These are phyloP conservation scores for Aviceda subcristata DNA, from an alignment of 2,113 vertebrate genomes.

Conservation along the genomic window DNA sequence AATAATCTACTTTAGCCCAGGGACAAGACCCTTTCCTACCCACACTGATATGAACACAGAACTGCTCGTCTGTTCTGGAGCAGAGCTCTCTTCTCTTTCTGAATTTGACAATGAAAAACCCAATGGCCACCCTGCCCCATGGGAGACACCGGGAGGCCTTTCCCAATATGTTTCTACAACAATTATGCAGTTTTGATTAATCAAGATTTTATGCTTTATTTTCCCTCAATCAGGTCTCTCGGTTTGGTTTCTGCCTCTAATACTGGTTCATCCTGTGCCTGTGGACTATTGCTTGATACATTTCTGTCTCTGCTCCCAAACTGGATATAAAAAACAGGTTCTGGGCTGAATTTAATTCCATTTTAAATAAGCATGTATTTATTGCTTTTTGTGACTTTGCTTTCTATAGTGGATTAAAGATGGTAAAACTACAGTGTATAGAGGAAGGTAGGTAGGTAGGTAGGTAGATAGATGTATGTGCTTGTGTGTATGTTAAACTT, in stretches of 20 bases:
- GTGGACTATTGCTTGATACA: neutral
- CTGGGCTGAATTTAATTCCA: neutral
- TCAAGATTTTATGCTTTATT: neutral
- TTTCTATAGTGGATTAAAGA: neutral
- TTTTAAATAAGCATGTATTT: neutral
- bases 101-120: neutral
- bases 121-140: neutral
- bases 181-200: neutral
- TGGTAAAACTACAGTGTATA: neutral
- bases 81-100: neutral
- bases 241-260: neutral
- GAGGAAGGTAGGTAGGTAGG: neutral
- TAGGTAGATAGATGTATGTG: neutral
- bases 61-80: neutral
- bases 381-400: neutral
- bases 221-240: neutral
- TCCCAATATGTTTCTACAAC: neutral
- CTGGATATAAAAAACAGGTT: neutral
- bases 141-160: neutral
- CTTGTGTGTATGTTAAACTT: neutral
- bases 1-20: neutral
- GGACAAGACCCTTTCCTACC: neutral
- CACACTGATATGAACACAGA: accelerated
- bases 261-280: neutral
- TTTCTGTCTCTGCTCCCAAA: neutral